Evolutionary conservation across 30 jellyfish, hydroid and myxozoan species (phyloP).

Genomic region (Aurelia sp.): DNA sequence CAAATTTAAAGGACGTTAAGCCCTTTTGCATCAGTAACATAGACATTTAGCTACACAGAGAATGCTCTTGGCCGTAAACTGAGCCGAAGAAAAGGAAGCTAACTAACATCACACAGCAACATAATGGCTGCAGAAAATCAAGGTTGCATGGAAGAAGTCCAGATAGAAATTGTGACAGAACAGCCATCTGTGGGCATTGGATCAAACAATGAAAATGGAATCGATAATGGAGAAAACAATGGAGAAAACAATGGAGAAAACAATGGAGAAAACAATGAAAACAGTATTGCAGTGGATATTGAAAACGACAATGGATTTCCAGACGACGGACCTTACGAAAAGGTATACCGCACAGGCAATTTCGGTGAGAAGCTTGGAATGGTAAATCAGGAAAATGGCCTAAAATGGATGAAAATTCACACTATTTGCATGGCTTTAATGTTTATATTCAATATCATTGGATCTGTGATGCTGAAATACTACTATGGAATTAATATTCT

Average conservation of each 20-base stretch:
- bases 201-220: too few relatives aligned
- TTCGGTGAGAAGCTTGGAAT: constrained; percentile 38
- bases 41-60: too few relatives aligned
- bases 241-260: neutral
- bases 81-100: too few relatives aligned
- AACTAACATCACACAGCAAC: neutral
- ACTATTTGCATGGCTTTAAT: neutral
- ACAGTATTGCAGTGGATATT: neutral
- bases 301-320: neutral
- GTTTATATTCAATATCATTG: constrained; percentile 18
- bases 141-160: too few relatives aligned
- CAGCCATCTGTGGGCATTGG: too few relatives aligned
- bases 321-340: constrained; percentile 9
- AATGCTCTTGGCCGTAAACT: neutral
- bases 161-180: too few relatives aligned
- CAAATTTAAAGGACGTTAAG: too few relatives aligned
- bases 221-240: neutral
- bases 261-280: neutral
- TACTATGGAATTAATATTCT: constrained; percentile 18
- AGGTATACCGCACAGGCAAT: constrained; percentile 40
- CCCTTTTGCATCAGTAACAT: too few relatives aligned
- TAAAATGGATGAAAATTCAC: constrained; percentile 27
- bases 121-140: too few relatives aligned
- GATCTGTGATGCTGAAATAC: constrained; percentile 9
- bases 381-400: constrained; percentile 18